Evolutionary conservation across 2,888 invertebrate genomes (phyloP).

Genomic region (Lithosia quadra): DNA sequence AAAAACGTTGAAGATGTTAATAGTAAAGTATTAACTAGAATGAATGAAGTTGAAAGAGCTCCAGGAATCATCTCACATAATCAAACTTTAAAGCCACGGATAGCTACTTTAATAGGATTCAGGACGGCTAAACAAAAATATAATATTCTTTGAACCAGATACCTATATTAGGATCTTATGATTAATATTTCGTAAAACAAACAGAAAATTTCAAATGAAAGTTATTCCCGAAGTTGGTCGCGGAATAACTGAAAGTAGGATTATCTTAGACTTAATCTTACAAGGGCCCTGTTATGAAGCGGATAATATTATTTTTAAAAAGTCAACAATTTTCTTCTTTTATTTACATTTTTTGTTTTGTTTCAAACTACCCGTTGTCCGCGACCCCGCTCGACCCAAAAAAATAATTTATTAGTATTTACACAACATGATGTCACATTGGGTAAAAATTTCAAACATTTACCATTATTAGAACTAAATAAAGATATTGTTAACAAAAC

Average conservation of each 20-base stretch:
- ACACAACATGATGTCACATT: neutral
- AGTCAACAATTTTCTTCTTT: constrained; percentile 45
- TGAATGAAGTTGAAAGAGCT: neutral
- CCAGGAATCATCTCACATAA: neutral
- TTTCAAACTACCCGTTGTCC: constrained; percentile 9
- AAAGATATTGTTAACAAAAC: too few species aligned
- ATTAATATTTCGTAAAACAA: constrained; percentile 22
- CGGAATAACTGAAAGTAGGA: constrained; percentile 49
- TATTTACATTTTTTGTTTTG: constrained; percentile 28
- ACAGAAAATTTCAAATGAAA: constrained; percentile 34
- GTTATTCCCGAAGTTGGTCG: constrained; percentile 44
- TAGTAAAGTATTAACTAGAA: too few species aligned
- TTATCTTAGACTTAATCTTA: constrained; percentile 54
- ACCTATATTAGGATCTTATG: constrained; percentile 6
- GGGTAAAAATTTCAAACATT: neutral
- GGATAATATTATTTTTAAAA: constrained; percentile 42
- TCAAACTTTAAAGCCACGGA: neutral
- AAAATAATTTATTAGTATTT: neutral
- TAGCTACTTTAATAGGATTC: neutral
- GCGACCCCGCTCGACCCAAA: neutral
- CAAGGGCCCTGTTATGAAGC: constrained; percentile 35
- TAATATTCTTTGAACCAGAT: constrained; percentile 11
- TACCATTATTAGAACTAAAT: neutral
- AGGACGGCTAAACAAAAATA: neutral
- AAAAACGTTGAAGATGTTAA: neutral